Evolutionary conservation across 2,113 vertebrate genomes (phyloP).

Genomic region (Myiagra hebetior): DNA sequence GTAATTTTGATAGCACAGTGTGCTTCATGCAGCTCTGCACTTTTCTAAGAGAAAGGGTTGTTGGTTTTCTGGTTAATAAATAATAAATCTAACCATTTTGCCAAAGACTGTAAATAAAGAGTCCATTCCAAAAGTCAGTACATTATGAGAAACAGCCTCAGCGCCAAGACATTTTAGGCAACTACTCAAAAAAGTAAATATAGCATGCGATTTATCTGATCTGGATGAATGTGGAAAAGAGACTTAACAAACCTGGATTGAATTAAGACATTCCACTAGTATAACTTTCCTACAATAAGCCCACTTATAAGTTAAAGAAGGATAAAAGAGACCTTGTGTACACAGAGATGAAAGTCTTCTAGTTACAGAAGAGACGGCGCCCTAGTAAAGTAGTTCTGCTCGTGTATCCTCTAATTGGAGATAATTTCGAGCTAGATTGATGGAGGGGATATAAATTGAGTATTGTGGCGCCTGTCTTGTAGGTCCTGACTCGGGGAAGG

Average conservation of each 20-base stretch:
- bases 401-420: neutral
- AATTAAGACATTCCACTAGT: slow-evolving; percentile 38
- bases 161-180: neutral
- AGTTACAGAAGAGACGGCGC: neutral
- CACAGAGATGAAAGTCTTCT: neutral
- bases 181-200: slow-evolving; percentile 40
- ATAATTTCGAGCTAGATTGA: neutral
- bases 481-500: neutral
- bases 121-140: slow-evolving; percentile 26
- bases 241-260: slow-evolving; percentile 23
- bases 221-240: slow-evolving; percentile 10
- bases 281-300: neutral
- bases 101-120: slow-evolving; percentile 46
- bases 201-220: slow-evolving; percentile 16
- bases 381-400: neutral
- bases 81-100: slow-evolving; percentile 57
- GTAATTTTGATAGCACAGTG: neutral
- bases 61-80: slow-evolving; percentile 62
- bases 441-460: neutral
- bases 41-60: neutral
- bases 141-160: slow-evolving; percentile 2
- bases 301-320: neutral
- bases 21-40: neutral
- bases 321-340: slow-evolving; percentile 22
- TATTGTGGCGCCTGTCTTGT: neutral